Percentiles rank a stretch among this genome's conserved stretches.
These are phyloP conservation scores for Caenorhabditis sinica DNA, from an alignment of 2,888 invertebrate genomes.

Conservation along the genomic window DNA sequence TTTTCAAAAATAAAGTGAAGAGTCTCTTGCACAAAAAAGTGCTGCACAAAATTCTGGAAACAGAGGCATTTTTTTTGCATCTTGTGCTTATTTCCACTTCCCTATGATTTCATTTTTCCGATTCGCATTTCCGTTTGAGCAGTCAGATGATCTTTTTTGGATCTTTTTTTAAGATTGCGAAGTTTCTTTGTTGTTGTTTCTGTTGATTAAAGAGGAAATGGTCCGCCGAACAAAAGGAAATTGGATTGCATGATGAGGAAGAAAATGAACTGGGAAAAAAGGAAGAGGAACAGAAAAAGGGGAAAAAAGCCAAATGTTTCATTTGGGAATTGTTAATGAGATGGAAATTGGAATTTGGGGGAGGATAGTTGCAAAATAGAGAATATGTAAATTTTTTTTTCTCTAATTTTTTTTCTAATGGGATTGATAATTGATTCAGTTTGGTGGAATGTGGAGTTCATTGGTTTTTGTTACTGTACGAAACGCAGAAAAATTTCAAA, in stretches of 20 bases:
- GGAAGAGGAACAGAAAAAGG: constrained; percentile 7
- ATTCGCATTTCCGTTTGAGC: constrained; percentile 2
- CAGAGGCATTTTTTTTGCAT: too few relatives aligned
- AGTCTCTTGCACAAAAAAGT: too few relatives aligned
- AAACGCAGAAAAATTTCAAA: not conserved
- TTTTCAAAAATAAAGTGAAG: too few relatives aligned
- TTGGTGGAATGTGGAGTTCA: too few relatives aligned
- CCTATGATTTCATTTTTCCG: constrained; percentile 8
- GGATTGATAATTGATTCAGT: too few relatives aligned
- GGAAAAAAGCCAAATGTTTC: constrained; percentile 9
- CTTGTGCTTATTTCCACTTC: too few relatives aligned
- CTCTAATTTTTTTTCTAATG: too few relatives aligned
- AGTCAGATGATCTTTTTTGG: not conserved
- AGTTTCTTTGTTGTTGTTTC: constrained; percentile 7
- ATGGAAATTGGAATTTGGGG: constrained; percentile 52
- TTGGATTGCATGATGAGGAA: constrained; percentile 10
- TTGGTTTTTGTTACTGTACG: too few relatives aligned
- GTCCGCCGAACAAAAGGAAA: not conserved
- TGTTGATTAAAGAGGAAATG: not conserved
- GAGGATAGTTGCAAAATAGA: not conserved
- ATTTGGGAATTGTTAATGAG: constrained; percentile 41
- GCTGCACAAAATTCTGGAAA: too few relatives aligned
- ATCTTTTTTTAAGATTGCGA: not conserved
- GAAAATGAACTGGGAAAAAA: not conserved
- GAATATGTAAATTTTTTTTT: not conserved